Percentiles rank a stretch among this genome's conserved stretches.
phyloP scores from a whole-genome alignment of 2,888 invertebrate genomes.

The Acronicta aceris region DNA sequence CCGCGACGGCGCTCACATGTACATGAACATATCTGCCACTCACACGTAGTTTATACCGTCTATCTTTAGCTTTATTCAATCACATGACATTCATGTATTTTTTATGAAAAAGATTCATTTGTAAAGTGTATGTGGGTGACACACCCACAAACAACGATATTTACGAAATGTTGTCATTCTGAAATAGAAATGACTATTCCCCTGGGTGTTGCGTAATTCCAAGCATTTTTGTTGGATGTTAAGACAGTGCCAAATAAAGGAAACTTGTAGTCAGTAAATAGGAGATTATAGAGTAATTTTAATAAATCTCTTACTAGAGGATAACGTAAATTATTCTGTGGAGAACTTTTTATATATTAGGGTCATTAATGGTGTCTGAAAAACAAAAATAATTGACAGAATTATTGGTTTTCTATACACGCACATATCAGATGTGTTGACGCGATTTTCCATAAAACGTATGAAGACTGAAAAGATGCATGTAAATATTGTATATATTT shows the following conservation, averaged over 20 bases:
- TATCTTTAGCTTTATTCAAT: constrained; percentile 33
- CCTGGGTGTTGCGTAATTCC: constrained; percentile 40
- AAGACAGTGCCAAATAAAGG: constrained; percentile 52
- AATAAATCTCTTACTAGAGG: neutral
- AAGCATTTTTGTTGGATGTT: constrained; percentile 39
- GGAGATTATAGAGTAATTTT: constrained; percentile 2
- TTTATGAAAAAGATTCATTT: constrained; percentile 15
- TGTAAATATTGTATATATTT: constrained; percentile 60
- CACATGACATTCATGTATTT: constrained; percentile 27
- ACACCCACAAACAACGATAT: constrained; percentile 25
- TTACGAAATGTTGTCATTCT: constrained; percentile 43
- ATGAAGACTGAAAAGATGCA: constrained; percentile 57
- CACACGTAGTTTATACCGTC: constrained; percentile 67
- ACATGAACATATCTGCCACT: constrained; percentile 86
- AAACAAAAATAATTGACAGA: neutral
- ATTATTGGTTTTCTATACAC: neutral
- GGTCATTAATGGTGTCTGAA: too few species aligned
- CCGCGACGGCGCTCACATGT: constrained; percentile 80
- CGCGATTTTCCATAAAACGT: constrained; percentile 52
- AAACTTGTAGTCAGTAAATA: constrained; percentile 19
- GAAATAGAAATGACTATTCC: constrained; percentile 46
- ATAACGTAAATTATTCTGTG: too few species aligned
- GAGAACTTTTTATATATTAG: too few species aligned
- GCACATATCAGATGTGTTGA: constrained; percentile 5
- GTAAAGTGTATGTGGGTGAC: constrained; percentile 23